Base-by-base conservation (phyloP, 2,797 vertebrate species). In the Acrossocheilus fasciatus region DNA sequence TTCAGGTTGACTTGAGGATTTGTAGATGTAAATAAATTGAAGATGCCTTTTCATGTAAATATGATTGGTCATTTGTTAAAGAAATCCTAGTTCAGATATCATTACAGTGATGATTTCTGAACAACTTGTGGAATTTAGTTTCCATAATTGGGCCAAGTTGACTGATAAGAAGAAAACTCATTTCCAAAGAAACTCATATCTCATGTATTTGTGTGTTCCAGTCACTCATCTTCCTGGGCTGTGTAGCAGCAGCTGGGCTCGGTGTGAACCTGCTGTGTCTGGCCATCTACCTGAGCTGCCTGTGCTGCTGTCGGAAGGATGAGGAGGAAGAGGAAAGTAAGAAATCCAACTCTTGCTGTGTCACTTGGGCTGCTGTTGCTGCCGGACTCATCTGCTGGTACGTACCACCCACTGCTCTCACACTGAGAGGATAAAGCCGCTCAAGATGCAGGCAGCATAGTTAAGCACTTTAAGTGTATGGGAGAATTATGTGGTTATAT, bases 371-470 rank as follows among this genome's bases (percentile, higher is more conserved):
- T 0, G 97, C 97, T 0, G 97, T 97, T 50, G 88, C 93, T 0
- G 97, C 98, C 0, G 97, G 97, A 70, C 97, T 99, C 73, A 66
- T 98, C 90, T 98, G 97, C 93, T 99, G 98, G 98, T 99, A 94
- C 97, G 96, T 89, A 39, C 20, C 43, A n/a, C 66, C 7, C 14
- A 47, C 62, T 20, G 30, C 77, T 77, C 45, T 77, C 83, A 54
- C 14, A 4, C 57, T 74, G 10, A 15, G 82, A 77, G 41, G 41
- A 47, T 54, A 54, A 68, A 68, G 45, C 57, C 0, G 34, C 20
- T 77, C 64, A 70, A 41, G 45, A 20, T 50, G 50, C 64, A 39
- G 64, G 18, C 9, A 18, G 18, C 30, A 23, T 70, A 64, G 26
- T 75, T 17, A 47, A 52, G 26, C 54, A 36, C 9, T 72, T 62